Conservation (phyloP, 2,797 vertebrate genomes). For the Dendrocincla fuliginosa region DNA sequence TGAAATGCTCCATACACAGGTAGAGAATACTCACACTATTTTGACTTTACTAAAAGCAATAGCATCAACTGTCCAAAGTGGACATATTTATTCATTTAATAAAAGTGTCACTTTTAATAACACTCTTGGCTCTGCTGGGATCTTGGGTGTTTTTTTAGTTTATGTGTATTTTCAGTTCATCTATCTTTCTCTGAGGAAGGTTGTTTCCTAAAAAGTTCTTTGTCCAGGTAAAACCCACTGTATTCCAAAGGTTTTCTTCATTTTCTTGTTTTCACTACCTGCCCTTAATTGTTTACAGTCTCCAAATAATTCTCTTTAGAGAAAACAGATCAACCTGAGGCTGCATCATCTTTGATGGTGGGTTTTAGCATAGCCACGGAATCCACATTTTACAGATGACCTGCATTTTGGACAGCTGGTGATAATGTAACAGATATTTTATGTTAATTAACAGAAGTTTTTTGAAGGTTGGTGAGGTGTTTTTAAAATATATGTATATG, state of each 20-base stretch:
- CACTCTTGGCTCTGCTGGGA: not conserved
- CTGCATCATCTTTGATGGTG: accelerated
- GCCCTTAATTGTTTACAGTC: not conserved
- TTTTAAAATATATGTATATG: not conserved
- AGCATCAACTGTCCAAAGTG: not conserved
- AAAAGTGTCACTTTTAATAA: not conserved
- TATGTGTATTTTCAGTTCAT: not conserved
- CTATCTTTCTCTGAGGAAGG: not conserved
- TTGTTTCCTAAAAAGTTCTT: not conserved
- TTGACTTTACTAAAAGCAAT: not conserved
- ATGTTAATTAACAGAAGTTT: not conserved
- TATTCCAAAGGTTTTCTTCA: not conserved
- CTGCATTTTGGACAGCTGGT: not conserved
- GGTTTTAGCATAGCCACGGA: not conserved
- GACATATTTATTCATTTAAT: not conserved
- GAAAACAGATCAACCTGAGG: not conserved
- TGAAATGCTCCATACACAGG: not conserved
- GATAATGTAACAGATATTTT: not conserved
- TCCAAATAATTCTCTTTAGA: not conserved
- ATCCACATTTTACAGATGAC: not conserved
- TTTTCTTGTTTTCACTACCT: not conserved
- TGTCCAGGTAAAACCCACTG: not conserved
- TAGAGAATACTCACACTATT: not conserved
- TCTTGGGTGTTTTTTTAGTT: not conserved
- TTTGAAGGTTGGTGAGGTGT: not conserved